Evolutionary conservation across 2,888 invertebrate species (phyloP), one percentile per base, ranked within the genome.

Genomic region (Dermolepida albohirtum): DNA sequence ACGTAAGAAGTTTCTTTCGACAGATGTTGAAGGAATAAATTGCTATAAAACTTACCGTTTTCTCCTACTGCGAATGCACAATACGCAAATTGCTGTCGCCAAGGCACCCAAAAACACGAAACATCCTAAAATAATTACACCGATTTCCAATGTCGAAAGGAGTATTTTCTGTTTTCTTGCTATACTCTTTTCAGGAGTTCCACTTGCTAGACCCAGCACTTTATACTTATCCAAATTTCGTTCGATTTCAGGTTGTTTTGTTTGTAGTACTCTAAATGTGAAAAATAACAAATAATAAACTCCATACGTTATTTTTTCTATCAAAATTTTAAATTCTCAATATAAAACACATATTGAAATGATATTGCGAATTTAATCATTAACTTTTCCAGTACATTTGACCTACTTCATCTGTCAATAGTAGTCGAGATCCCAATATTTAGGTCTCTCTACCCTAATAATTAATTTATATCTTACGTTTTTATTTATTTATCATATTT

Each of bases 31-130:
- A n/a, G n/a, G n/a, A n/a, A n/a, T n/a, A n/a, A n/a, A n/a, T n/a
- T n/a, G n/a, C n/a, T n/a, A n/a, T 22, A 22, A 44, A 39, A 40
- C 74, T 73, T 77, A 90, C 90, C 89, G 86, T 80, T 87, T 85
- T 70, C 85, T 89, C 71, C 84, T 86, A 64, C 89, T 87, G 57
- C 79, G 75, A 67, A 92, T 86, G 78, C 93, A 92, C 62, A 92
- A 86, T 72, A 94, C 89, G 78, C 93, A 93, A 8, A 94, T 85
- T 11, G 94, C 92, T 0, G 94, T 91, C 7, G 92, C 87, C 64
- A 92, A 86, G 0, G 94, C 93, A 0, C 94, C 95, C 49, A 94
- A 83, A 79, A 94, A 93, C 63, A 95, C 91, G 57, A 94, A 86
- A 71, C 93, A 91, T 2, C 93, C 93, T 5, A 95, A 85, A 0